Base-by-base conservation (phyloP, 2,888 invertebrate genomes). In the Esperia sulphurella region DNA sequence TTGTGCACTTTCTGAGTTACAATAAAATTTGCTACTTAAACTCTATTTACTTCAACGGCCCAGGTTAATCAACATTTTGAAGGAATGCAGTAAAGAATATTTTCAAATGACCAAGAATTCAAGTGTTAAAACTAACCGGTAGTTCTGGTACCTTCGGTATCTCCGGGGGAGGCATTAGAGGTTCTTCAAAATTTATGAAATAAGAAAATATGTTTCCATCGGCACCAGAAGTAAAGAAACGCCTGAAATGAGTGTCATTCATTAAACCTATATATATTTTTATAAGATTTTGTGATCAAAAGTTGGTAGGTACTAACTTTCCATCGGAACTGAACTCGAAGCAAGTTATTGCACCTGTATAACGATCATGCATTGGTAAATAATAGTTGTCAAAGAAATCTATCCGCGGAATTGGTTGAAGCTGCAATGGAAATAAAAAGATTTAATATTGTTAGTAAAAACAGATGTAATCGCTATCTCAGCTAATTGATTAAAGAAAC, bases 201-300 rank as follows among this genome's bases (percentile, higher is more conserved):
- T 92, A 96, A 0, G 93, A 91, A 68, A 96, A 96, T 45, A 96
- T 88, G 68, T 96, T 95, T 4, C 95, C 95, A 73, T 96, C 96
- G 13, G 88, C 68, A 0, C 96, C 96, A 61, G 93, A 91, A 0
- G 93, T 91, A 49, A 92, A 91, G 7, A 95, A 55, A 13, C 55
- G 60, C 9, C 87, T 89, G 60, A 48, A 72, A 72, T 41, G 31
- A 14, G 1, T 12, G 38, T 38, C 33, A 39, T 28, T 10, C 2
- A 28, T 10, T 41, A 41, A 28, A 28, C 28, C 1, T 9, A 37
- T 12, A 14, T 4, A 10, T 31, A 1, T 43, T n/a, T 10, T n/a
- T 35, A 35, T 1, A 35, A 35, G 42, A 14, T 35, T 29, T 37
- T 21, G 43, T 14, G 8, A 39, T 14, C 3, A 12, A 3, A 12